Conservation (phyloP, 2,113 vertebrate genomes). For the Clarias magur region DNA sequence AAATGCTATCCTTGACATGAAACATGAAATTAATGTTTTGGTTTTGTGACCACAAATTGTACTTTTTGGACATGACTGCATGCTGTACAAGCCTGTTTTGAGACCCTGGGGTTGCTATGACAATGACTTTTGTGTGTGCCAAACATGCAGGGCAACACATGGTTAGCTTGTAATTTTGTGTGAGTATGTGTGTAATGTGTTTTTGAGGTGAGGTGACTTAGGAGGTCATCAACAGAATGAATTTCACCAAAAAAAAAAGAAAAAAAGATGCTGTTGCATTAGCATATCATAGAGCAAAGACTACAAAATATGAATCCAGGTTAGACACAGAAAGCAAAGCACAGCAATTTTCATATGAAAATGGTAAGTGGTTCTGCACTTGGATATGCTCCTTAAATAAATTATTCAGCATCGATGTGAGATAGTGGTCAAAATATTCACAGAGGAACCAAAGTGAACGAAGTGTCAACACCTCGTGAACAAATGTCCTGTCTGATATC, state of each 20-base stretch:
- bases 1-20: constrained; percentile 35
- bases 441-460: constrained; percentile 1
- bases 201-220: constrained; percentile 25
- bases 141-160: constrained; percentile 39
- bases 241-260: background rate
- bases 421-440: constrained; percentile 40
- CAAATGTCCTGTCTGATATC: background rate
- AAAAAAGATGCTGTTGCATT: background rate
- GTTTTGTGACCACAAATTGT: constrained; percentile 41
- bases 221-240: background rate
- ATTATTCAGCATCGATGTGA: constrained; percentile 51
- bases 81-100: background rate
- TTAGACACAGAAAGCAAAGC: background rate
- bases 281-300: background rate
- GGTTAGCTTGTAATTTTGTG: constrained; percentile 13
- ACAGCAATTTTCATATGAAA: background rate
- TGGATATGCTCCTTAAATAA: constrained; percentile 20
- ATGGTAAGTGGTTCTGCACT: constrained; percentile 1
- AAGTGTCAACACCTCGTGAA: constrained; percentile 27
- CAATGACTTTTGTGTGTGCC: constrained; percentile 44
- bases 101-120: constrained; percentile 43
- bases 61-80: constrained; percentile 19
- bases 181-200: background rate
- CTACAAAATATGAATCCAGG: background rate
- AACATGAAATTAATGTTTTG: constrained; percentile 47